A percentile compares a stretch with the other conserved stretches of the same genome.
Conservation (phyloP, 2,113 vertebrate genomes). For the Gopherus evgoodei region DNA sequence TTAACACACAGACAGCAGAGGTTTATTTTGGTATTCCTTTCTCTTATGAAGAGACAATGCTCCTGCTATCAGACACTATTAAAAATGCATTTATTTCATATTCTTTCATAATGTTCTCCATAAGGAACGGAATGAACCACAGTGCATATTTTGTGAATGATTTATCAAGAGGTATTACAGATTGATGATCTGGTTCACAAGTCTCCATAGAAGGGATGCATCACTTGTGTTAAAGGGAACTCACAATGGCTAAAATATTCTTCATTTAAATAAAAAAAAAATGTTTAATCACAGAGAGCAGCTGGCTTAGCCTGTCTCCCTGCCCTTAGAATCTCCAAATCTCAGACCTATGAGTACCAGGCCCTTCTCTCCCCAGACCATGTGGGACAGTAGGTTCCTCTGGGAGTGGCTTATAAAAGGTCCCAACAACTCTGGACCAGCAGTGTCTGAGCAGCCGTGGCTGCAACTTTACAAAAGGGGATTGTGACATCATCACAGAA, state of each 20-base stretch:
- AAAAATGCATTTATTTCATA: conserved; percentile 69
- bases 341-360: not conserved
- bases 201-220: not conserved
- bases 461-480: not conserved
- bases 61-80: conserved; percentile 50
- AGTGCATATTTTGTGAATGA: conserved; percentile 54
- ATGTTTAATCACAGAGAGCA: not conserved
- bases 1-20: conserved; percentile 45
- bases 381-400: not conserved
- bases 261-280: not conserved
- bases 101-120: conserved; percentile 42
- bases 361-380: not conserved
- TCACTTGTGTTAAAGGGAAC: not conserved
- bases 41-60: not conserved
- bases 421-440: fast-evolving
- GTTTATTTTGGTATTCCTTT: conserved; percentile 42
- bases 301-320: not conserved
- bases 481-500: not conserved
- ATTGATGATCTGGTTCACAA: conserved; percentile 37
- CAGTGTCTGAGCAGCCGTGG: not conserved
- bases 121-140: conserved; percentile 50
- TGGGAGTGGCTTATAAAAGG: not conserved
- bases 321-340: not conserved
- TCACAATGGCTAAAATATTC: not conserved
- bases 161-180: conserved; percentile 52